Evolutionary conservation across 2,888 invertebrate genomes (phyloP).

Genomic region (Acronicta leporina): DNA sequence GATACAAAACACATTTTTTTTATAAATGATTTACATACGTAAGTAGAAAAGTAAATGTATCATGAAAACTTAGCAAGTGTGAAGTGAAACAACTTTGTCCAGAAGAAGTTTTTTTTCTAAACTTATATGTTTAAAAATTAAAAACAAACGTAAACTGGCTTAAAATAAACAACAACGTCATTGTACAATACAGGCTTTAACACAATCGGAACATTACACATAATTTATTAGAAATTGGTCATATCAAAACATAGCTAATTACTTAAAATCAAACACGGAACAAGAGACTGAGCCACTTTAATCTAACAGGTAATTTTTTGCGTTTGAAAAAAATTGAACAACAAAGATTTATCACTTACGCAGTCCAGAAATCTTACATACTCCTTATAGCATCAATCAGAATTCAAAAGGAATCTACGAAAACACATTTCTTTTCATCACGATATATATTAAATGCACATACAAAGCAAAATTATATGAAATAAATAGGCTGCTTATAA

Average conservation of each 20-base stretch:
- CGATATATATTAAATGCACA: constrained; percentile 37
- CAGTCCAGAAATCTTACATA: constrained; percentile 68
- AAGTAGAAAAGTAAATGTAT: background rate
- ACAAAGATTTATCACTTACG: constrained; percentile 85
- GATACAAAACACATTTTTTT: background rate
- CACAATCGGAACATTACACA: constrained; percentile 42
- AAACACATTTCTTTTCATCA: constrained; percentile 30
- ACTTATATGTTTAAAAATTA: too few relatives aligned
- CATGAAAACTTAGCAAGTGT: too few relatives aligned
- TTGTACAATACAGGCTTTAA: constrained; percentile 28
- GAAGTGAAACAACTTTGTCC: too few relatives aligned
- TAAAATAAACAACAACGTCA: constrained; percentile 75
- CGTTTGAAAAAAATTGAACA: constrained; percentile 73
- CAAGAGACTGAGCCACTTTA: constrained; percentile 49
- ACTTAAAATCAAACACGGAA: constrained; percentile 12
- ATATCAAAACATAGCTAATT: constrained; percentile 7
- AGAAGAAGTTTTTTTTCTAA: too few relatives aligned
- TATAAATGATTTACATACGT: background rate
- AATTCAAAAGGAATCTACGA: constrained; percentile 40
- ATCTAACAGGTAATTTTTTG: constrained; percentile 73
- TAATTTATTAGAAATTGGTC: constrained; percentile 18
- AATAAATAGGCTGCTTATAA: constrained; percentile 44
- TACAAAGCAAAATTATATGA: constrained; percentile 35
- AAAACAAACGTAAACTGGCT: constrained; percentile 38
- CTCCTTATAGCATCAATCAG: constrained; percentile 55